Base-by-base conservation (phyloP, 1,140 invertebrate genomes). In the Drosophila asahinai region DNA sequence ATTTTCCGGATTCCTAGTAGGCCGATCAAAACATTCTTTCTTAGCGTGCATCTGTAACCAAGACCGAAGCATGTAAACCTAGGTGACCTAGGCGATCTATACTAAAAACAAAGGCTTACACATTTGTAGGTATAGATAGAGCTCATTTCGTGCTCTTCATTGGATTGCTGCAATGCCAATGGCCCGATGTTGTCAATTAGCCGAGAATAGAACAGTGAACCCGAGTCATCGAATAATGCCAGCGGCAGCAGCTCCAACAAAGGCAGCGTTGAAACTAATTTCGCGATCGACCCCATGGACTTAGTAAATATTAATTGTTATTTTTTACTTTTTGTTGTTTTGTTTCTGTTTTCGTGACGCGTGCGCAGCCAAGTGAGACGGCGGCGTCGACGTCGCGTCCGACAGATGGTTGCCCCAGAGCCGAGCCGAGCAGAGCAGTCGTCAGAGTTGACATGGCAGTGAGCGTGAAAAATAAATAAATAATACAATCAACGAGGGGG, bases 391-490 rank as follows among this genome's bases (percentile, higher is more conserved):
- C 43, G 65, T 17, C 54, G 33, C 38, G 33, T 48, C 19, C 25
- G 47, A 33, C 74, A 67, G 74, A 67, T 62, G 59, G 78, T 81
- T 64, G 70, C 72, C 76, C 60, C 77, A 58, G 64, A 51, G 73
- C 27, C 22, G 22, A 36, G 40, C 36, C 30, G 48, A 14, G 22
- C 54, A 59, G 33, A 43, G 57, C 54, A 66, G 63, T 33, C 33
- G 52, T 38, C 57, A 52, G 59, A 79, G 76, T 78, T 87, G 83
- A 83, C 83, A 87, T 77, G 80, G 77, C 83, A 80, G 77, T 73
- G 81, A 89, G 83, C 83, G 83, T 87, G 84, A 87, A 87, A 82
- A 89, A 87, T 87, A 87, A 87, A 87, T 87, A 87, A 87, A 87
- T 77, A 87, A 87, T 81, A 87, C 86, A 89, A 83, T 71, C 61